phyloP scores from a whole-genome alignment of 2,113 vertebrate genomes.

The Aramus guarauna region DNA sequence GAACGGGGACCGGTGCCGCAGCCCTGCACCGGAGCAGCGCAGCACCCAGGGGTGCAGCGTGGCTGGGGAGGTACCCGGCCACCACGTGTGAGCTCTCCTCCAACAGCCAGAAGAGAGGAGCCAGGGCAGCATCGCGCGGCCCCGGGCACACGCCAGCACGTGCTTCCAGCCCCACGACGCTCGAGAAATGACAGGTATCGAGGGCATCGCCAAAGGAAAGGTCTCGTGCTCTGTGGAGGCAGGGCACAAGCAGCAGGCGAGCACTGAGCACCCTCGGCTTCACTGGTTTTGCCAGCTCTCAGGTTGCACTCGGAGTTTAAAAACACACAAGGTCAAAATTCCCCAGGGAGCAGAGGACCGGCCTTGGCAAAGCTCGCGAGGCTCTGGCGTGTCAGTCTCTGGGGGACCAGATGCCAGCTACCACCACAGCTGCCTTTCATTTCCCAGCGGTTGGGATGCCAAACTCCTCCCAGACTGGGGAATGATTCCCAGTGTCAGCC shows the following conservation, averaged over 20 bases:
- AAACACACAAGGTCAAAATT: neutral
- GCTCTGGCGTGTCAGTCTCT: neutral
- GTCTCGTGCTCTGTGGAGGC: neutral
- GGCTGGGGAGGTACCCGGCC: too few relatives aligned
- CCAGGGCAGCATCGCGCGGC: neutral
- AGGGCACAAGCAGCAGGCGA: neutral
- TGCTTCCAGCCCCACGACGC: accelerated
- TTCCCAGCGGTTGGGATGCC: neutral
- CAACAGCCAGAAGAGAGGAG: neutral
- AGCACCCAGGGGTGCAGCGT: neutral
- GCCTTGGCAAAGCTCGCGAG: accelerated
- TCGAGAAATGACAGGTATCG: accelerated
- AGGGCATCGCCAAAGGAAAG: neutral
- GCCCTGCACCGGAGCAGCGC: accelerated
- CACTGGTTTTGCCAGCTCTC: neutral
- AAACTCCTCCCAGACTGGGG: neutral
- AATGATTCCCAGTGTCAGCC: neutral
- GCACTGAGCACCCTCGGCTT: neutral
- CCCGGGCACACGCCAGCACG: accelerated
- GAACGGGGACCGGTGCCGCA: neutral
- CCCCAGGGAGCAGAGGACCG: neutral
- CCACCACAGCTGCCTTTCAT: accelerated
- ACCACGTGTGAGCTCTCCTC: neutral
- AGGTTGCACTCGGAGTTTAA: neutral
- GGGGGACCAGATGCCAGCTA: neutral